Percentiles rank a stretch among this genome's conserved stretches.
These are phyloP conservation scores for Bubo scandiacus DNA, from an alignment of 2,113 vertebrate species.

Conservation along the genomic window DNA sequence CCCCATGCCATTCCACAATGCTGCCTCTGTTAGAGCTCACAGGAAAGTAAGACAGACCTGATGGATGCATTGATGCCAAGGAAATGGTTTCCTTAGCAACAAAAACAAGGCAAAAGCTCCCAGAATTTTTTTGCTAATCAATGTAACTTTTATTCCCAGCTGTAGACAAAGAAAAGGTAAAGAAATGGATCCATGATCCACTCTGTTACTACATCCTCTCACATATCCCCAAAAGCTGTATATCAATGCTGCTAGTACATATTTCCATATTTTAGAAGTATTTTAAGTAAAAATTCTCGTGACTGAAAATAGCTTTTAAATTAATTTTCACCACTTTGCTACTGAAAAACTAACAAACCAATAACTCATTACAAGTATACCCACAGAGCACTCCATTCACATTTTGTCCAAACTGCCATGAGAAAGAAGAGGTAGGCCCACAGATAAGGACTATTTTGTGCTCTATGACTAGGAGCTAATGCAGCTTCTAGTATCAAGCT, in stretches of 20 bases:
- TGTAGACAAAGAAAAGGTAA: neutral
- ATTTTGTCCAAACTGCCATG: neutral
- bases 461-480: neutral
- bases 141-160: conserved; percentile 33
- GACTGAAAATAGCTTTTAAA: neutral
- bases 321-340: neutral
- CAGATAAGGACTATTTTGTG: neutral
- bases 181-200: neutral
- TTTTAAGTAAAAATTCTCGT: neutral
- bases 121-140: conserved; percentile 40
- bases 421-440: neutral
- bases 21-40: conserved; percentile 52
- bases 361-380: neutral
- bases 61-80: conserved; percentile 57
- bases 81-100: conserved; percentile 69
- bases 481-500: neutral
- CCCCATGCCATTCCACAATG: conserved; percentile 39
- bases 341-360: neutral
- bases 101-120: conserved; percentile 58
- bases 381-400: neutral
- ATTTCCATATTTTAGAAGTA: neutral
- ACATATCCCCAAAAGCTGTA: neutral
- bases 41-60: conserved; percentile 37
- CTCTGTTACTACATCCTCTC: neutral
- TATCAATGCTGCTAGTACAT: neutral